A percentile compares a stretch with the other conserved stretches of the same genome.
Evolutionary conservation across 2,797 vertebrate species (phyloP).

Genomic region (Semaprochilodus insignis): DNA sequence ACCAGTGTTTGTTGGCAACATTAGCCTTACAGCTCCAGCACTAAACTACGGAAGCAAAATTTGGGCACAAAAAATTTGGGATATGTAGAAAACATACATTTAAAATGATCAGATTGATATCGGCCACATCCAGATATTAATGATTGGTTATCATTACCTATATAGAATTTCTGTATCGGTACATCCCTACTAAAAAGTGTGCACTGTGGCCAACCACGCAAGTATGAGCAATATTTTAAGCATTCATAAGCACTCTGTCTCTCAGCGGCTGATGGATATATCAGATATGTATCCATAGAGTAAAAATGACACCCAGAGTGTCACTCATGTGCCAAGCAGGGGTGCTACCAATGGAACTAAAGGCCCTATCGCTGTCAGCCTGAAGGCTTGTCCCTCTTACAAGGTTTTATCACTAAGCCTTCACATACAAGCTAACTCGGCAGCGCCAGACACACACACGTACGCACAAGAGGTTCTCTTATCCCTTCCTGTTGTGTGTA

Average conservation of each 20-base stretch:
- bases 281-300: constrained; percentile 6
- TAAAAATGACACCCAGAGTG: constrained; percentile 24
- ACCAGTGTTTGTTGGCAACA: too few species aligned
- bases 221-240: not conserved
- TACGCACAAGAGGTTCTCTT: constrained; percentile 11
- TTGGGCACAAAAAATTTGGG: too few species aligned
- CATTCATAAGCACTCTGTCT: not conserved
- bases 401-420: constrained; percentile 31
- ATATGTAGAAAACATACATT: too few species aligned
- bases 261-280: constrained; percentile 1
- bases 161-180: not conserved
- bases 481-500: constrained; percentile 17
- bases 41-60: too few species aligned
- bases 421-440: constrained; percentile 19
- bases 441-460: constrained; percentile 32
- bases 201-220: not conserved
- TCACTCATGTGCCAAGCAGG: constrained; percentile 31
- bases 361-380: constrained; percentile 25
- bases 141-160: too few species aligned
- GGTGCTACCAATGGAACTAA: constrained; percentile 41
- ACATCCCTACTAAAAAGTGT: not conserved
- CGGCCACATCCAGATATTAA: too few species aligned
- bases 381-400: constrained; percentile 26
- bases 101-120: too few species aligned
- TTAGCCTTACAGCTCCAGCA: too few species aligned